phyloP scores from a whole-genome alignment of 2,113 vertebrate genomes.

The Beaufortia kweichowensis region DNA sequence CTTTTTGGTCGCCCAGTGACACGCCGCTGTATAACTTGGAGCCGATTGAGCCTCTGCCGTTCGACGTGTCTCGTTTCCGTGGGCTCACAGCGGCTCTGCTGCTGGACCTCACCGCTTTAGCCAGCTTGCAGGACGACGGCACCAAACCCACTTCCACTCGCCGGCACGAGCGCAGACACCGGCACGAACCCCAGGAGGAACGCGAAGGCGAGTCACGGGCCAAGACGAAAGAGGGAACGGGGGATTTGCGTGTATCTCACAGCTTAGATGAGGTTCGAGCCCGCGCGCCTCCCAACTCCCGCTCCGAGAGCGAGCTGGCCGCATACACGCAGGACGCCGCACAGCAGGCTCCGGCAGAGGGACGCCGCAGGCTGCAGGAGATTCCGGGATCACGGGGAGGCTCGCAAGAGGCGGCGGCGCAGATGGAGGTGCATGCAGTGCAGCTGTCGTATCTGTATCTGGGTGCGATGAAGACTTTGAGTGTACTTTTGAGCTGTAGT shows the following conservation, averaged over 20 bases:
- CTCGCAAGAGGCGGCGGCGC: slow-evolving; percentile 74
- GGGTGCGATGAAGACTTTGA: slow-evolving; percentile 95
- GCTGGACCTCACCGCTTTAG: slow-evolving; percentile 95
- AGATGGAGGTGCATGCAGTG: slow-evolving; percentile 90
- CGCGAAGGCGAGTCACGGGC: slow-evolving; percentile 47
- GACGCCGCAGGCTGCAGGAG: slow-evolving; percentile 78
- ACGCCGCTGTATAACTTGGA: slow-evolving; percentile 98
- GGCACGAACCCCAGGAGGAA: slow-evolving; percentile 66
- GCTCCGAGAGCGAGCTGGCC: slow-evolving; percentile 82
- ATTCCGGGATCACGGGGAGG: slow-evolving; percentile 80
- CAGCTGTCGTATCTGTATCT: slow-evolving; percentile 96
- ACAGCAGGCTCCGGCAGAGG: slow-evolving; percentile 40
- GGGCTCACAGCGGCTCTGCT: slow-evolving; percentile 91
- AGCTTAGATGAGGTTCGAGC: slow-evolving; percentile 84
- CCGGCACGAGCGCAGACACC: slow-evolving; percentile 78
- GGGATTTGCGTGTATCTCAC: slow-evolving; percentile 77
- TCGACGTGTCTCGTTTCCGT: slow-evolving; percentile 91
- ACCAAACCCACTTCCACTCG: slow-evolving; percentile 79
- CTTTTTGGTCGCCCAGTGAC: slow-evolving; percentile 99
- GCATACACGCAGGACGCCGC: slow-evolving; percentile 75
- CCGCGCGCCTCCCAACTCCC: slow-evolving; percentile 73
- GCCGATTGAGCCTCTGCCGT: slow-evolving; percentile 93
- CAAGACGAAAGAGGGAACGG: slow-evolving; percentile 54
- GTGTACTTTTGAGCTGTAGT: slow-evolving; percentile 92
- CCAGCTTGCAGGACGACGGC: slow-evolving; percentile 87